A percentile compares a stretch with the other conserved stretches of the same genome.
These are phyloP conservation scores for Falco peregrinus DNA, from an alignment of 2,797 vertebrate species.

Conservation along the genomic window DNA sequence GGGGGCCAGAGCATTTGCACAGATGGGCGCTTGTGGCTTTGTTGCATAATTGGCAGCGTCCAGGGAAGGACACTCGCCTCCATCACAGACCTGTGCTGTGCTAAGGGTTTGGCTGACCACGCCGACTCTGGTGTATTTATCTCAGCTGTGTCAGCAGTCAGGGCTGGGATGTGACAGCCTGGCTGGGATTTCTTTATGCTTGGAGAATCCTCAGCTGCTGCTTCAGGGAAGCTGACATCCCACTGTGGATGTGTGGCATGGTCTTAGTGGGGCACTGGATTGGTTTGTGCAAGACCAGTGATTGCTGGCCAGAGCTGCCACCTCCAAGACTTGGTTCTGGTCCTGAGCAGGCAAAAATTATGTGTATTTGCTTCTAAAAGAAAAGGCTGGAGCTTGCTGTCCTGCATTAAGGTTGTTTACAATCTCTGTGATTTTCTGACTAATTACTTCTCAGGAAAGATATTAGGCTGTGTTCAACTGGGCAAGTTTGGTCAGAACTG, in stretches of 20 bases:
- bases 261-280: rapidly evolving
- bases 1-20: not conserved
- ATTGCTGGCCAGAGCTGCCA: not conserved
- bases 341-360: not conserved
- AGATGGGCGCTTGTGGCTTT: not conserved
- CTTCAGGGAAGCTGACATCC: not conserved
- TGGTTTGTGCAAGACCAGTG: rapidly evolving
- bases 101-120: not conserved
- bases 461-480: not conserved
- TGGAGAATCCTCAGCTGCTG: not conserved
- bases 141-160: not conserved
- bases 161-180: not conserved
- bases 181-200: not conserved
- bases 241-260: rapidly evolving
- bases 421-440: not conserved
- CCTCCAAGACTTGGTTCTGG: not conserved
- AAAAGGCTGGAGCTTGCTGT: not conserved
- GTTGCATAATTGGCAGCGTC: rapidly evolving
- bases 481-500: not conserved
- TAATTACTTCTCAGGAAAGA: not conserved
- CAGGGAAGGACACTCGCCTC: not conserved
- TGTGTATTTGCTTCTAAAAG: not conserved
- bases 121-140: too few species aligned
- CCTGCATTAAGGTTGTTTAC: not conserved
- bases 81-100: not conserved